A percentile compares a stretch with the other conserved stretches of the same genome.
These are phyloP conservation scores for Aricia artaxerxes DNA, from an alignment of 2,888 invertebrate genomes.

Conservation along the genomic window DNA sequence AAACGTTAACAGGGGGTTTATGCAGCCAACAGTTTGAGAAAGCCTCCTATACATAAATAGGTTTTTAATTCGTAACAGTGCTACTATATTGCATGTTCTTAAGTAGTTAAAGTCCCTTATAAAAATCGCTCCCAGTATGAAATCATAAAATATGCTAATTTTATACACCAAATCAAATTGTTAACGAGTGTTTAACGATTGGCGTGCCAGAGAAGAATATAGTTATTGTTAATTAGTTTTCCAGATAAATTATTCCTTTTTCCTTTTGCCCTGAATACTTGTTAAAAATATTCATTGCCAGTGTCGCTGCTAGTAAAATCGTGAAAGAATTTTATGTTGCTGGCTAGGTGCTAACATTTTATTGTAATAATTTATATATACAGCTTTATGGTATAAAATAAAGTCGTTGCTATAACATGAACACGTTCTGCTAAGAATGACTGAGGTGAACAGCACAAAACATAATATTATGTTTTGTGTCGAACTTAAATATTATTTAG, in stretches of 20 bases:
- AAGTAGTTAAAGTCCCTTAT: not conserved
- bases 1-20: too few species aligned
- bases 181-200: slow-evolving; percentile 22
- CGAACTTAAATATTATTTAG: too few species aligned
- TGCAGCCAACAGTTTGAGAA: too few species aligned
- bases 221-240: not conserved
- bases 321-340: not conserved
- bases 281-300: not conserved
- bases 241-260: not conserved
- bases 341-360: not conserved
- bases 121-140: slow-evolving; percentile 16
- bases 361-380: not conserved
- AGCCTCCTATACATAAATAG: not conserved
- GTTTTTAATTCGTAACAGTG: not conserved
- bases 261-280: not conserved
- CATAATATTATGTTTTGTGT: too few species aligned
- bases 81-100: not conserved
- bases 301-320: not conserved
- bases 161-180: slow-evolving; percentile 22
- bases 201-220: not conserved
- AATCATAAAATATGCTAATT: slow-evolving; percentile 24
- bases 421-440: not conserved
- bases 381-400: not conserved
- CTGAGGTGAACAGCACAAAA: too few species aligned
- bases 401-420: not conserved